phyloP scores from a whole-genome alignment of 2,888 invertebrate species.

The Xestoiulus laeticollis region DNA sequence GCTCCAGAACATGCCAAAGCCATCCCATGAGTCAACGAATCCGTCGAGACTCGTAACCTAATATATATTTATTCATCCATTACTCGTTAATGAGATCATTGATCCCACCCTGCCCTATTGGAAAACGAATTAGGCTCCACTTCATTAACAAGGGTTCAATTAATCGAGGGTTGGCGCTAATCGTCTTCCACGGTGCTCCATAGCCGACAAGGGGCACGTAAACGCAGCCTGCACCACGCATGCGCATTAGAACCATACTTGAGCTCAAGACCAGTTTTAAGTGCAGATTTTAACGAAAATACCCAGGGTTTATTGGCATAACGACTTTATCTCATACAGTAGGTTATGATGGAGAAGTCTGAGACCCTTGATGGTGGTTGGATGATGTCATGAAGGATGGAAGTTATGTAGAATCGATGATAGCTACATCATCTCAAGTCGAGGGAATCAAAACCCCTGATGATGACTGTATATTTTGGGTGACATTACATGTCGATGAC shows the following conservation, averaged over 20 bases:
- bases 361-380: neutral
- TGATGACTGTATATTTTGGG: neutral
- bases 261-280: neutral
- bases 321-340: no score
- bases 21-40: slow-evolving; percentile 20
- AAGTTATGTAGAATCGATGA: neutral
- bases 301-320: no score
- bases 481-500: no score
- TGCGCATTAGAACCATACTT: neutral
- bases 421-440: no score
- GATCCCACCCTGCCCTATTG: neutral
- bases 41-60: neutral
- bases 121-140: slow-evolving; percentile 24
- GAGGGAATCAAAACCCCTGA: no score
- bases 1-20: neutral
- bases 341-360: no score
- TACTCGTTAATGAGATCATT: slow-evolving; percentile 18
- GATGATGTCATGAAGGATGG: neutral
- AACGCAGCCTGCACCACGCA: neutral
- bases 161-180: neutral
- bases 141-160: neutral
- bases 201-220: neutral
- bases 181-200: neutral
- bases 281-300: neutral
- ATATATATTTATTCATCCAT: neutral